Percentiles rank a stretch among this genome's conserved stretches.
Evolutionary conservation across 2,888 invertebrate genomes (phyloP).

Genomic region (Drosophila lacicola): DNA sequence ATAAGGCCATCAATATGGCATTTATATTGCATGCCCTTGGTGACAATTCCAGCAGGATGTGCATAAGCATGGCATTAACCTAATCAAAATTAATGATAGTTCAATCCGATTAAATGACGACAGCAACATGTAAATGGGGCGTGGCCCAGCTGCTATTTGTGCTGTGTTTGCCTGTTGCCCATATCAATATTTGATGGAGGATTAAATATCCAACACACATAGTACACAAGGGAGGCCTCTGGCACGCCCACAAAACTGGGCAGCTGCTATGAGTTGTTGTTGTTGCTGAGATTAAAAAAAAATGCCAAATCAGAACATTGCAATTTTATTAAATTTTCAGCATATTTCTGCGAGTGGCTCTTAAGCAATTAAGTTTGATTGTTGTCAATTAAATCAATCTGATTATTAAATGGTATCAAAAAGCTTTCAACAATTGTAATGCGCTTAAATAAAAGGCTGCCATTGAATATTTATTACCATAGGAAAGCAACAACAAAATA

Average conservation of each 20-base stretch:
- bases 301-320: conserved; percentile 1
- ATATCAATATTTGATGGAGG: conserved; percentile 61
- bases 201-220: conserved; percentile 54
- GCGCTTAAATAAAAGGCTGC: not conserved
- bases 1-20: conserved; percentile 6
- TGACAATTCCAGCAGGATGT: conserved; percentile 11
- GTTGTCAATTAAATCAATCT: conserved; percentile 29
- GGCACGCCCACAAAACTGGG: not conserved
- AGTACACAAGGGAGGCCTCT: not conserved
- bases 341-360: not conserved
- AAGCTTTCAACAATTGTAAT: not conserved
- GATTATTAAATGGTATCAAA: conserved; percentile 6
- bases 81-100: conserved; percentile 52
- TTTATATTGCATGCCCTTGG: conserved; percentile 13
- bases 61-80: conserved; percentile 19
- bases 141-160: not conserved
- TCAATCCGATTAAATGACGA: conserved; percentile 23
- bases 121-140: not conserved
- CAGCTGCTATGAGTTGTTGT: conserved; percentile 5
- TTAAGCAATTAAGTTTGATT: conserved; percentile 30
- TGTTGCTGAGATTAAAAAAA: conserved; percentile 11
- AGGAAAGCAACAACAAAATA: not conserved
- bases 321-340: conserved; percentile 12
- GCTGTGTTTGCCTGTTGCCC: conserved; percentile 17
- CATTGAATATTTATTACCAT: not conserved